Evolutionary conservation across 2,797 vertebrate genomes (phyloP).

Genomic region (Acanthurus leucopareius): DNA sequence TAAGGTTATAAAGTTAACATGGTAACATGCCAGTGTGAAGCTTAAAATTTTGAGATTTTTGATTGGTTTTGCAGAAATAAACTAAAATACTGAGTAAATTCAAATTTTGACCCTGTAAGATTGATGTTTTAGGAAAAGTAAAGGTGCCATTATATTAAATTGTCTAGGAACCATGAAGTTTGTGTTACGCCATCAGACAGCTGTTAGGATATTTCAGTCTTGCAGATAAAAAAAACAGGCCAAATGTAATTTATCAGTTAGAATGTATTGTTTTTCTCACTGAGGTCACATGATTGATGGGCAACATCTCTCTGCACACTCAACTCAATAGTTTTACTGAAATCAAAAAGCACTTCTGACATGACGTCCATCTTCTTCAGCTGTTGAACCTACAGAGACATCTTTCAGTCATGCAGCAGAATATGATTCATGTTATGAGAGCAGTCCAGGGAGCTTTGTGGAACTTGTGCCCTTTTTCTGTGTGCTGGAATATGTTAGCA

Average conservation of each 20-base stretch:
- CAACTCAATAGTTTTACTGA: slow-evolving; percentile 17
- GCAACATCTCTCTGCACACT: slow-evolving; percentile 14
- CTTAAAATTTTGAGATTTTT: too few species aligned
- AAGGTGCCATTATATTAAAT: background rate
- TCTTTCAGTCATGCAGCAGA: slow-evolving; percentile 5
- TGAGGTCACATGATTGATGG: slow-evolving; percentile 36
- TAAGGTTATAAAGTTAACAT: too few species aligned
- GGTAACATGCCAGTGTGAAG: too few species aligned
- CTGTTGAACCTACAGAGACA: slow-evolving; percentile 12
- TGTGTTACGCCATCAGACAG: background rate
- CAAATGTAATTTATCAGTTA: slow-evolving; percentile 37
- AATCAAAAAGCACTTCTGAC: slow-evolving; percentile 19
- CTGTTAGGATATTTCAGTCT: background rate
- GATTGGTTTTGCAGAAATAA: background rate
- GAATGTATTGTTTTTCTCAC: slow-evolving; percentile 30
- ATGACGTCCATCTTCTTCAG: background rate
- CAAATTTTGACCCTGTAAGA: background rate
- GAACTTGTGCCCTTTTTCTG: slow-evolving; percentile 26
- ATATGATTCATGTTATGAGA: background rate
- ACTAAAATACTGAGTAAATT: background rate
- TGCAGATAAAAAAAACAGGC: too few species aligned
- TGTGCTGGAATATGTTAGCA: slow-evolving; percentile 36
- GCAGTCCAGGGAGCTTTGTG: slow-evolving; percentile 12
- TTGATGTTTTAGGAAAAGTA: background rate
- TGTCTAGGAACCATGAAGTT: background rate